phyloP scores from a whole-genome alignment of 2,113 vertebrate genomes.

The Glaucomys volans region DNA sequence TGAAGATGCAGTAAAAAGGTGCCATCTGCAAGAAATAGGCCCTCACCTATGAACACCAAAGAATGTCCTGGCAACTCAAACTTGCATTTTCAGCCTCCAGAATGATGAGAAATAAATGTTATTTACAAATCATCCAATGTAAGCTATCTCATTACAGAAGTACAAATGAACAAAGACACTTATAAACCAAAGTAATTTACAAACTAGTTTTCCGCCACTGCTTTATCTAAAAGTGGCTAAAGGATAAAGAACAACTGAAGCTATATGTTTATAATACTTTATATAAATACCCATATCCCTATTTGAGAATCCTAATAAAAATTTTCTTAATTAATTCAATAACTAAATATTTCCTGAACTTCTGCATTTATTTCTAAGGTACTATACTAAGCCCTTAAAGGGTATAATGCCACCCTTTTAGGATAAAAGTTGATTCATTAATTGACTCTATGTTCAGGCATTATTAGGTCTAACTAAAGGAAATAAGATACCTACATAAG shows the following conservation, averaged over 20 bases:
- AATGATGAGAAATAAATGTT: background rate
- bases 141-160: background rate
- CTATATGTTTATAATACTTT: background rate
- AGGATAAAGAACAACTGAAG: background rate
- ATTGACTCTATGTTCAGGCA: background rate
- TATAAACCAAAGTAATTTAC: background rate
- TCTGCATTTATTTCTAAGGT: background rate
- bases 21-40: background rate
- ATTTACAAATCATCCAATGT: background rate
- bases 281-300: background rate
- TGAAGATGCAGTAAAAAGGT: background rate
- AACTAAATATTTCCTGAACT: background rate
- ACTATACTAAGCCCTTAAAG: background rate
- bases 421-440: background rate
- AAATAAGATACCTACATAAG: background rate
- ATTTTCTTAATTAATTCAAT: background rate
- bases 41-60: background rate
- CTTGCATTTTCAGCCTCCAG: background rate
- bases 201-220: background rate
- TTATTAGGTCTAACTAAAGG: background rate
- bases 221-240: background rate
- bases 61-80: background rate
- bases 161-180: background rate
- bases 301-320: slow-evolving; percentile 24
- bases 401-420: no score